These are phyloP conservation scores for Melolontha melolontha DNA, from an alignment of 2,888 invertebrate genomes.

Conservation along the genomic window DNA sequence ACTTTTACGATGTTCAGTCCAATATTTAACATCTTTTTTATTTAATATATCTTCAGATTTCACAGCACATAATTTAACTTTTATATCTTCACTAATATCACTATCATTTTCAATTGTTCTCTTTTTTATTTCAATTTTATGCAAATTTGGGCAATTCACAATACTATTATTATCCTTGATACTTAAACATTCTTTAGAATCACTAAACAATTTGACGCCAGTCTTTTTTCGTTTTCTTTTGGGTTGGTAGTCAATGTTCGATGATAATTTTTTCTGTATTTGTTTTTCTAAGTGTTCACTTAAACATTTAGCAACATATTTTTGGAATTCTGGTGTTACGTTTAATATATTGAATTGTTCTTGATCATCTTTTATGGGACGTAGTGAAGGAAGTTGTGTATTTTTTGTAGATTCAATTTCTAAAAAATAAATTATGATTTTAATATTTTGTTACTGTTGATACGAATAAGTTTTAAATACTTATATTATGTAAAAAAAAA, in stretches of 20 bases:
- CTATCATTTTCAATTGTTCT: conserved; percentile 38
- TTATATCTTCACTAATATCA: conserved; percentile 49
- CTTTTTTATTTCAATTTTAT: conserved; percentile 15
- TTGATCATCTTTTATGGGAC: conserved; percentile 60
- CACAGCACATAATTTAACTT: conserved; percentile 62
- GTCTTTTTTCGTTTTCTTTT: conserved; percentile 49
- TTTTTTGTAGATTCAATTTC: conserved; percentile 47
- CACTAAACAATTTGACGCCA: conserved; percentile 67
- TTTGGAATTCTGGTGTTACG: conserved; percentile 69
- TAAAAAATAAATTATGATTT: conserved; percentile 16
- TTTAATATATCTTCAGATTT: conserved; percentile 67
- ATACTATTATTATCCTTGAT: conserved; percentile 29
- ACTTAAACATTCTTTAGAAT: conserved; percentile 64
- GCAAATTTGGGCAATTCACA: conserved; percentile 50
- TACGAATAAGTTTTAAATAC: no score
- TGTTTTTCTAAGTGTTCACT: conserved; percentile 66
- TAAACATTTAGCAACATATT: conserved; percentile 67
- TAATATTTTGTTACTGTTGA: no score
- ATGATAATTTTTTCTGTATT: conserved; percentile 55
- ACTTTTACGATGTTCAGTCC: conserved; percentile 70
- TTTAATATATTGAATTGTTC: conserved; percentile 68
- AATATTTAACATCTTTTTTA: conserved; percentile 67
- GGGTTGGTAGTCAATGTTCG: conserved; percentile 26
- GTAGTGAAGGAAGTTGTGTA: conserved; percentile 51
- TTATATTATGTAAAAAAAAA: no score